Evolutionary conservation across 2,888 invertebrate genomes (phyloP).

Genomic region (Pasiphila rectangulata): DNA sequence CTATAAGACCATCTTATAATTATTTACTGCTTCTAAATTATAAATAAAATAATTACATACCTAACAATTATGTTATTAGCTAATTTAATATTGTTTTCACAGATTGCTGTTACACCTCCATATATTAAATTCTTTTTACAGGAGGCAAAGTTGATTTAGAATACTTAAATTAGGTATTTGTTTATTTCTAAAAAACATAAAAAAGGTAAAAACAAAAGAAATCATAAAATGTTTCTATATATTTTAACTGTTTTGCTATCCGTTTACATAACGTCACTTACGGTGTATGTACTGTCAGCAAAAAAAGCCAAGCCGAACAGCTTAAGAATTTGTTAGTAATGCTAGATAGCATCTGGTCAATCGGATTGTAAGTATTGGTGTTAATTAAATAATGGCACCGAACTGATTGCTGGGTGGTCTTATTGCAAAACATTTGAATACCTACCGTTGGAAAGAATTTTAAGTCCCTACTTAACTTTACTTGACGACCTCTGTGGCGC

Average conservation of each 20-base stretch:
- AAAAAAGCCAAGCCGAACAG: constrained; percentile 51
- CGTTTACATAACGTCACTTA: constrained; percentile 35
- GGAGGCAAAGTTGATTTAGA: too few species aligned
- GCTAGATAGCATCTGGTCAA: constrained; percentile 53
- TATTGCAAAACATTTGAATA: not conserved
- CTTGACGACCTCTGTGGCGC: too few species aligned
- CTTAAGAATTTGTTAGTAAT: constrained; percentile 61
- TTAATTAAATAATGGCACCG: constrained; percentile 37
- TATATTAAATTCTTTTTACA: too few species aligned
- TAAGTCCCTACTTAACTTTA: not conserved
- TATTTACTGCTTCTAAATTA: too few species aligned
- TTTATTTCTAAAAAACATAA: too few species aligned
- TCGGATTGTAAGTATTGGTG: constrained; percentile 36
- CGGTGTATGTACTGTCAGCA: constrained; percentile 53
- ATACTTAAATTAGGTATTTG: too few species aligned
- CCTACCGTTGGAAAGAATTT: not conserved
- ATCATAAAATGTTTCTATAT: not conserved
- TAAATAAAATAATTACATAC: too few species aligned
- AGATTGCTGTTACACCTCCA: too few species aligned
- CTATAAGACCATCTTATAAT: too few species aligned
- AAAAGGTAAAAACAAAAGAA: not conserved
- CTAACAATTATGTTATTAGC: too few species aligned
- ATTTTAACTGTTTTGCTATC: constrained; percentile 34
- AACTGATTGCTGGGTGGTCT: constrained; percentile 43
- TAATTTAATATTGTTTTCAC: too few species aligned